Evolutionary conservation across 2,113 vertebrate species (phyloP), one percentile per base, ranked within the genome.

Genomic region (Anser brachyrhynchus): DNA sequence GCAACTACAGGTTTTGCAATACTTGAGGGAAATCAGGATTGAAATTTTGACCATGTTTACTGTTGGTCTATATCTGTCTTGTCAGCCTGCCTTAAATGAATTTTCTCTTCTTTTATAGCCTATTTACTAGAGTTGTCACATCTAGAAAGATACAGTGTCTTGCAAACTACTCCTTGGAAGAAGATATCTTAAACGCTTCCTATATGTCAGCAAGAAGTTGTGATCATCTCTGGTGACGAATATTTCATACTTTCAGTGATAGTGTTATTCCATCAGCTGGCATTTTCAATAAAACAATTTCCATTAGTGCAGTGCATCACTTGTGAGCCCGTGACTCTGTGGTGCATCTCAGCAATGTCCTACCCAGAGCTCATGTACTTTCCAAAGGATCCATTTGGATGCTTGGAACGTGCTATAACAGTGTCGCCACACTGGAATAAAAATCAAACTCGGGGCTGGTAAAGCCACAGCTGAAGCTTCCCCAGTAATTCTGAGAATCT

Each of bases 1-100:
- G 0, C 61, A 67, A 1, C 33, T 86, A 46, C 16, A 57, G 43
- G 8, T 55, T 94, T 67, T 82, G 46, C 61, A 84, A 33, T 95
- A 35, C 69, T 87, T 89, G 3, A 57, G 88, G 76, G 79, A 93
- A 95, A 96, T 94, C 75, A 86, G 51, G 92, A 61, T 90, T 67
- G 41, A 83, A 35, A 65, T 83, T 84, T 86, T 93, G n/a, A 55
- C 35, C 20, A 9, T n/a, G 37, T 37, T 93, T 89, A 35, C 51
- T 91, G 87, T 74, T 80, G 54, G 21, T 78, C n/a, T 84, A 28
- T 76, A 81, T 92, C 59, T 87, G 11, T 93, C 22, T 49, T 22
- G 46, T 81, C 79, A 95, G n/a, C 79, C 33, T 69, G 39, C 29
- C 14, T 84, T 90, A 84, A 73, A 23, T 72, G 15, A 80, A 59